Conservation (phyloP, 2,888 invertebrate genomes). For the Melieria picta region DNA sequence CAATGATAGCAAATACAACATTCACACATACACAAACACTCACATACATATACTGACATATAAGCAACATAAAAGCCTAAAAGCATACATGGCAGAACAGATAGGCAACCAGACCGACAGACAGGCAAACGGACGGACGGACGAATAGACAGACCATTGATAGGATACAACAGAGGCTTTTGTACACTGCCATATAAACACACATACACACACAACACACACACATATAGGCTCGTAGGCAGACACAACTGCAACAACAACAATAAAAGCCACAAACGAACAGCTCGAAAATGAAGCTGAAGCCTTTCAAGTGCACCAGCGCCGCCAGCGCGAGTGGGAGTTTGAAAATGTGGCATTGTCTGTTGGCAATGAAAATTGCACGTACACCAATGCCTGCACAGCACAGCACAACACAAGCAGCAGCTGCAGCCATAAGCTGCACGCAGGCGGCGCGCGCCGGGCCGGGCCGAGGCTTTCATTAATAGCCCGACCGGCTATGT, state of each 20-base stretch:
- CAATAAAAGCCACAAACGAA: slow-evolving; percentile 37
- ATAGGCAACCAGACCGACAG: slow-evolving; percentile 24
- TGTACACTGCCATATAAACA: no score
- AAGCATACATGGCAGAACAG: slow-evolving; percentile 35
- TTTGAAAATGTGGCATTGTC: slow-evolving; percentile 49
- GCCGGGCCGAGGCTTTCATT: no score
- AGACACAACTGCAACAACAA: background rate
- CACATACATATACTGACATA: background rate
- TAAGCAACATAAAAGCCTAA: slow-evolving; percentile 53
- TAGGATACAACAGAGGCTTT: no score
- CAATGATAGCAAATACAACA: slow-evolving; percentile 14
- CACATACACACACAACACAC: slow-evolving; percentile 17
- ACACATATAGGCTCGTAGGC: background rate
- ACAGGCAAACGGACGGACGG: slow-evolving; percentile 16
- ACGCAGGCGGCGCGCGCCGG: no score
- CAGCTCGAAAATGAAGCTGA: no score
- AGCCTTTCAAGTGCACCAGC: no score
- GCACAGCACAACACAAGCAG: no score
- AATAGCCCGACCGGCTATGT: no score
- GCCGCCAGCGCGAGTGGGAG: background rate
- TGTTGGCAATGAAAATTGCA: slow-evolving; percentile 57
- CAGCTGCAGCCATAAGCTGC: no score
- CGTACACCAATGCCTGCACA: background rate
- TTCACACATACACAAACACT: background rate
- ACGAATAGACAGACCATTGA: background rate